Conservation (phyloP, 2,797 vertebrate genomes). For the Scolopax rusticola region DNA sequence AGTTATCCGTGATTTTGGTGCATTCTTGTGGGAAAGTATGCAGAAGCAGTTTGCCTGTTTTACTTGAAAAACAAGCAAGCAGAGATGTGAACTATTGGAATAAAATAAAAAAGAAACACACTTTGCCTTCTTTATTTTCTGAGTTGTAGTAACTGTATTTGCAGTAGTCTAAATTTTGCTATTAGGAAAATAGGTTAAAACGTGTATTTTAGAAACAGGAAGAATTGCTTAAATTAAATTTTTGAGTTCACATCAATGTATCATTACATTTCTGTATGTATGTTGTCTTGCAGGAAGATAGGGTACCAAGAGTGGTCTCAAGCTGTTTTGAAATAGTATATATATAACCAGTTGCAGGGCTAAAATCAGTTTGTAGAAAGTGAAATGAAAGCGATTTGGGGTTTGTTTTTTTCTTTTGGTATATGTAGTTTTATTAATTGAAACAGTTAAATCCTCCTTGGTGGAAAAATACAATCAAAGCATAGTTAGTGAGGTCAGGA, state of each 20-base stretch:
- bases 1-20: neutral
- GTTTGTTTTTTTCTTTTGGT: neutral
- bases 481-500: neutral
- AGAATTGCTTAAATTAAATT: neutral
- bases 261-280: neutral
- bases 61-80: neutral
- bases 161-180: neutral
- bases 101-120: neutral
- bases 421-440: neutral
- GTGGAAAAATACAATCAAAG: neutral
- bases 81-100: too few relatives aligned
- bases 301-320: neutral
- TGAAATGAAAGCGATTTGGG: neutral
- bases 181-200: neutral
- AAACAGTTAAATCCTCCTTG: neutral
- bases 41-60: neutral
- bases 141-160: neutral
- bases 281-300: neutral
- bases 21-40: neutral
- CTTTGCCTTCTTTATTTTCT: neutral
- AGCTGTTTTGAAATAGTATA: neutral
- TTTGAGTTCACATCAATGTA: neutral
- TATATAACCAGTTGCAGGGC: neutral
- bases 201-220: neutral
- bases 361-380: neutral